Conservation (phyloP, 2,797 vertebrate species). For the Sylvilagus floridanus region DNA sequence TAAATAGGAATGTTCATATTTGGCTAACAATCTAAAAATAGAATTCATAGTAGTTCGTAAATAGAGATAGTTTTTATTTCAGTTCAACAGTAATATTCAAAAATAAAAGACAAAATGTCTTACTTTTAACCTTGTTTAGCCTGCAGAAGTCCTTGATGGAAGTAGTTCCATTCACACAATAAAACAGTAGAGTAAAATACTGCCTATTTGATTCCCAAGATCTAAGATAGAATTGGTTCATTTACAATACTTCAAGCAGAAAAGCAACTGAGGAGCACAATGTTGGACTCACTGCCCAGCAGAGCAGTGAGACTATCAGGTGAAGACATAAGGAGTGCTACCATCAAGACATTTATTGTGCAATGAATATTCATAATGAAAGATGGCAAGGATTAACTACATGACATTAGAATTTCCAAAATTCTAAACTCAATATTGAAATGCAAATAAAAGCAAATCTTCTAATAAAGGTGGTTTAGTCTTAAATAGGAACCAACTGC, state of each 20-base stretch:
- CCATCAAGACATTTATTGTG: background rate
- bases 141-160: background rate
- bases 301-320: background rate
- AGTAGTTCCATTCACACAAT: background rate
- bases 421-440: background rate
- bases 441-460: slow-evolving; percentile 28
- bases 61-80: background rate
- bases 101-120: background rate
- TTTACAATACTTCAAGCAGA: slow-evolving; percentile 3
- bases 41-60: background rate
- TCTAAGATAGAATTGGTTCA: slow-evolving; percentile 47
- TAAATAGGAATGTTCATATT: background rate
- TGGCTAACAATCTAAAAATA: slow-evolving; percentile 10
- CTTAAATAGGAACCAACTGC: slow-evolving; percentile 18
- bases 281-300: background rate
- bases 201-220: background rate
- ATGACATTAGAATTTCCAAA: background rate
- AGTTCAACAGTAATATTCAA: background rate
- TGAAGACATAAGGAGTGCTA: background rate
- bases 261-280: slow-evolving; percentile 24
- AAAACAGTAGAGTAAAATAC: background rate
- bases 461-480: background rate
- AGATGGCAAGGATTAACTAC: background rate
- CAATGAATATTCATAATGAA: background rate
- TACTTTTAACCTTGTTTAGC: background rate